Base-by-base conservation (phyloP, 2,797 vertebrate genomes). In the Poeciliopsis paucimaculata region DNA sequence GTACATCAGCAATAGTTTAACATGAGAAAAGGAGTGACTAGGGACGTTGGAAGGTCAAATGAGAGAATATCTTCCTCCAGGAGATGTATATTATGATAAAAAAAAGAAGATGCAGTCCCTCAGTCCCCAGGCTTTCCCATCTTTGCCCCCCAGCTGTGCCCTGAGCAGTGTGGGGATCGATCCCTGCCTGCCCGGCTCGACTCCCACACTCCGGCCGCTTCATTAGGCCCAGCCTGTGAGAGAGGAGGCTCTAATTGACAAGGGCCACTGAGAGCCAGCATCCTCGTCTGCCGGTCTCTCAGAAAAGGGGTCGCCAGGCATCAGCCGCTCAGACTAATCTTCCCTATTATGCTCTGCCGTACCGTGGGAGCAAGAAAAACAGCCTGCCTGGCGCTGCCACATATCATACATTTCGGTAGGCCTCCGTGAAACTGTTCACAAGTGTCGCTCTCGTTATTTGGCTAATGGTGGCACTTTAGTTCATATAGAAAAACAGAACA, bases 241-340 rank as follows among this genome's bases (percentile, higher is more conserved):
- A 91, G 87, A 80, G 79, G 88, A 89, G 57, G 77, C 85, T 88
- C 83, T 96, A 96, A 96, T 95, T 96, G 95, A 57, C 86, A 12
- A 91, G 95, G 92, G 95, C 95, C 92, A 81, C 91, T 90, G 95
- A 95, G 95, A 95, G 92, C 88, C 90, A 84, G 93, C 94, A 92
- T 93, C 90, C 92, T 85, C 81, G 82, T 89, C 89, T 89, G 86
- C 79, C 10, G 53, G 23, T 46, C 86, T 86, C 80, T 76, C 87
- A 66, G 82, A 90, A 84, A 91, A 86, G 91, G 91, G 88, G 89
- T 92, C 80, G 76, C 81, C 81, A 78, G 91, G 93, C 88, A 89
- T 88, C 94, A 91, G 93, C 93, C 91, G 86, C 93, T 95, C 91
- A 87, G 87, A 90, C 95, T 95, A 96, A 96, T 96, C 92, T 93